Conservation (phyloP, 1,140 invertebrate genomes). For the Probaryconus sp. region DNA sequence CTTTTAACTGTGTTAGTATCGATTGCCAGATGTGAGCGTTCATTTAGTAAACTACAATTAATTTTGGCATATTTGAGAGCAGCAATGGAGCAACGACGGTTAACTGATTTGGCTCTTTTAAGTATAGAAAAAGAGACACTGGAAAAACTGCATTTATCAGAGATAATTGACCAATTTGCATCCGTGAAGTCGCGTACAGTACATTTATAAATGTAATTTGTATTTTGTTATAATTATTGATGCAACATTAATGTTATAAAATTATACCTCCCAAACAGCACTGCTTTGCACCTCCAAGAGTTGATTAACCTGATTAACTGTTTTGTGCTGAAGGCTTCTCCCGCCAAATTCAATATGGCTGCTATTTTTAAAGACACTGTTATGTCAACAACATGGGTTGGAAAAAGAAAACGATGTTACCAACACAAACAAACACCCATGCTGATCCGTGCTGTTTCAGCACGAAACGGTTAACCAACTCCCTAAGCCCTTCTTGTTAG, state of each 20-base stretch:
- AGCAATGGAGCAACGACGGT: constrained; percentile 34
- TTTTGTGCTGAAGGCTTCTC: too few species aligned
- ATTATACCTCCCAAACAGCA: neutral
- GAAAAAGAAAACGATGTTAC: too few species aligned
- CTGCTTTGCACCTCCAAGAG: too few species aligned
- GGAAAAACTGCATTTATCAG: neutral
- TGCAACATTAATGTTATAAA: neutral
- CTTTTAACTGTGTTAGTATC: constrained; percentile 21
- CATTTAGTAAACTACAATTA: constrained; percentile 23
- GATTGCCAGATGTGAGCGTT: constrained; percentile 26
- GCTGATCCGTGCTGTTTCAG: too few species aligned
- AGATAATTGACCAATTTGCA: constrained; percentile 26
- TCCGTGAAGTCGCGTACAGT: constrained; percentile 14
- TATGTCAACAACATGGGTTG: too few species aligned
- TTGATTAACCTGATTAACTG: too few species aligned
- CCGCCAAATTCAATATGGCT: too few species aligned
- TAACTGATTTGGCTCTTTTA: constrained; percentile 23
- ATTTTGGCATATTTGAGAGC: constrained; percentile 24
- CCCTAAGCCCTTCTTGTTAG: too few species aligned
- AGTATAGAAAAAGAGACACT: constrained; percentile 24
- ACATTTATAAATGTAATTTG: neutral
- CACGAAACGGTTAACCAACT: too few species aligned
- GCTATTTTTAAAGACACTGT: too few species aligned
- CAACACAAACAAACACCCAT: too few species aligned
- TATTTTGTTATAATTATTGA: too few species aligned